Conservation (phyloP, 1,140 invertebrate genomes). For the Zeugodacus cucurbitae region DNA sequence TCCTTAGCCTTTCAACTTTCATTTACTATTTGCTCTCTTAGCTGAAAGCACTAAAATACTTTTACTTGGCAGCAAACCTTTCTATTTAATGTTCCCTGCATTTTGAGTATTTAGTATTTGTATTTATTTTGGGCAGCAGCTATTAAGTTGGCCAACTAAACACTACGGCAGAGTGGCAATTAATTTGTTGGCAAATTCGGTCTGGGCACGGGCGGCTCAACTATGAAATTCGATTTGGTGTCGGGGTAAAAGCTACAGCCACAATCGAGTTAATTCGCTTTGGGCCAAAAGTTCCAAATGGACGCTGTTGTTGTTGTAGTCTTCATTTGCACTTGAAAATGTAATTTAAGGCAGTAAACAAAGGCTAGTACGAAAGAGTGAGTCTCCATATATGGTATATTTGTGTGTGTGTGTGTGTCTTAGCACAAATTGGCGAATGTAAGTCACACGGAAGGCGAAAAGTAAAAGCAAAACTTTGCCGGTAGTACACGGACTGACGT, state of each 20-base stretch:
- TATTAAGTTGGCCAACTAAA: not conserved
- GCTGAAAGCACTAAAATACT: not conserved
- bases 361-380: not conserved
- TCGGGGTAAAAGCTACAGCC: not conserved
- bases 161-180: not conserved
- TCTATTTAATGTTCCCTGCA: not conserved
- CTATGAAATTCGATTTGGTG: not conserved
- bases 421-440: not conserved
- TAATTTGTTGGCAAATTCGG: not conserved
- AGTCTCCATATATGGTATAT: not conserved
- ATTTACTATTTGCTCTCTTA: not conserved
- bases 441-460: not conserved
- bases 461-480: not conserved
- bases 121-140: not conserved
- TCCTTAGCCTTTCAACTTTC: not conserved
- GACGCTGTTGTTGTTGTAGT: not conserved
- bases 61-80: not conserved
- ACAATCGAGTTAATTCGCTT: not conserved
- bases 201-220: not conserved
- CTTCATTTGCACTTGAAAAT: not conserved
- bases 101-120: not conserved
- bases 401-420: not conserved
- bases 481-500: not conserved
- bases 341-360: not conserved
- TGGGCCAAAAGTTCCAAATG: not conserved